Conservation (phyloP, 2,797 vertebrate genomes). For the Lepus oiostolus region DNA sequence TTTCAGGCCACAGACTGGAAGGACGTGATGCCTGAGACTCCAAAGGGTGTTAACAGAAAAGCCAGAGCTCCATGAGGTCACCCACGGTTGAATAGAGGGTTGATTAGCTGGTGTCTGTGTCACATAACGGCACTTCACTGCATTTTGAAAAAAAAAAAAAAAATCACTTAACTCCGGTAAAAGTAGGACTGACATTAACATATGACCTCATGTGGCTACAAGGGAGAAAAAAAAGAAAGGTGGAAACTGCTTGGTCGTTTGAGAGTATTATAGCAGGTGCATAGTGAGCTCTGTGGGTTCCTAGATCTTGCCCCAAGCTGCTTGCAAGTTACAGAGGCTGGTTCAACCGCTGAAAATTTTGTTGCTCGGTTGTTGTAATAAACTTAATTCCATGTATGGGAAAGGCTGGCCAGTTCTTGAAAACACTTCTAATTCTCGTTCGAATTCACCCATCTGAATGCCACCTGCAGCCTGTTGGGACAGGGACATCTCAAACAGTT, state of each 20-base stretch:
- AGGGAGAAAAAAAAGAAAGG: neutral
- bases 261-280: too few relatives aligned
- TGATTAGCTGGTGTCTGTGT: neutral
- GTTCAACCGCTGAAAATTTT: neutral
- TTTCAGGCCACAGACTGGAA: neutral
- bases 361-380: neutral
- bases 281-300: neutral
- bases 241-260: neutral
- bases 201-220: neutral
- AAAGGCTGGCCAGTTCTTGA: constrained; percentile 40
- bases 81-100: neutral
- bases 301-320: neutral
- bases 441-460: constrained; percentile 15
- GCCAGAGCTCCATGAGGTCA: neutral
- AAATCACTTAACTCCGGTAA: constrained; percentile 33
- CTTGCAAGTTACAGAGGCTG: neutral
- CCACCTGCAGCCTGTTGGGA: neutral
- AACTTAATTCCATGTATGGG: constrained; percentile 1
- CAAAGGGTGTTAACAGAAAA: neutral
- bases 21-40: neutral
- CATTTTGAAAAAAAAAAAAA: neutral
- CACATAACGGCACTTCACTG: neutral
- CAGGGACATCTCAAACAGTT: neutral
- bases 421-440: constrained; percentile 24
- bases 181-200: neutral